Conservation (phyloP, 2,888 invertebrate genomes). For the Crocallis elinguaria region DNA sequence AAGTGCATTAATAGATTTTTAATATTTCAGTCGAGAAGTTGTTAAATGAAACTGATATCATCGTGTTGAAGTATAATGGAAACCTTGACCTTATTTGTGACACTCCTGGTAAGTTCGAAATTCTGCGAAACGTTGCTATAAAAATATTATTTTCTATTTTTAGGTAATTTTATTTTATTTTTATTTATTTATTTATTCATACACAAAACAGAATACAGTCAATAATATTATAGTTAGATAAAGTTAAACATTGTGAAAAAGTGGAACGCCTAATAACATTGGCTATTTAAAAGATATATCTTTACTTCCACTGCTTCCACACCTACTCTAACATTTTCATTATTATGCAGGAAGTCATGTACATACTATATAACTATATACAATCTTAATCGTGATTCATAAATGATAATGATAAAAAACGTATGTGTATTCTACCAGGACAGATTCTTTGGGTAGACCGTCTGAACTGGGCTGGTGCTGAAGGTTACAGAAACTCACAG, state of each 20-base stretch:
- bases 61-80: slow-evolving; percentile 90
- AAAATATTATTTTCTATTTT: background rate
- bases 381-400: background rate
- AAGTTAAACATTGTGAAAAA: too few species aligned
- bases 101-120: slow-evolving; percentile 87
- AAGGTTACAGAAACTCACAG: slow-evolving; percentile 81
- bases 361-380: too few species aligned
- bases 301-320: too few species aligned
- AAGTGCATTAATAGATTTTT: slow-evolving; percentile 2
- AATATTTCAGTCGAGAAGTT: slow-evolving; percentile 86
- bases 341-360: too few species aligned
- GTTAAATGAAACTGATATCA: slow-evolving; percentile 87
- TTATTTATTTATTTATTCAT: background rate
- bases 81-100: slow-evolving; percentile 94
- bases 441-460: slow-evolving; percentile 90
- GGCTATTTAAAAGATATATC: too few species aligned
- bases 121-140: background rate
- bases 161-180: too few species aligned
- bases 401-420: background rate
- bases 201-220: background rate
- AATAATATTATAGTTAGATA: too few species aligned
- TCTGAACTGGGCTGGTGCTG: slow-evolving; percentile 86
- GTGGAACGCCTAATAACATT: too few species aligned
- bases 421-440: slow-evolving; percentile 69
- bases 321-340: too few species aligned